Percentiles rank a stretch among this genome's conserved stretches.
These are phyloP conservation scores for Lasioglossum baleicum DNA, from an alignment of 1,140 invertebrate genomes.

Conservation along the genomic window DNA sequence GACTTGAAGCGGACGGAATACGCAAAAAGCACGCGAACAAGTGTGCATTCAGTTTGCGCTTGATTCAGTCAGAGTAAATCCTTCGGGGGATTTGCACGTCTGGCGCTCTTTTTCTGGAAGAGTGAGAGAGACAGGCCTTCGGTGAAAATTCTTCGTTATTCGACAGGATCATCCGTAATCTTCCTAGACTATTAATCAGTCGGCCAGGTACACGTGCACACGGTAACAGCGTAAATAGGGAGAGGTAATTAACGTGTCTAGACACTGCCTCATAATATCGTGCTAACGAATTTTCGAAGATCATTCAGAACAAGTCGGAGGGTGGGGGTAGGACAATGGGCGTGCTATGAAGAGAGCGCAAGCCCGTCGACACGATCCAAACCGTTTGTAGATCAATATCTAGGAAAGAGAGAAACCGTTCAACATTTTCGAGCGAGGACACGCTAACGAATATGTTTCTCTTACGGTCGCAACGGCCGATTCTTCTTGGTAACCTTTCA, in stretches of 20 bases:
- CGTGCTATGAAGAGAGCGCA: conserved; percentile 7
- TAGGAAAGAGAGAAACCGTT: not conserved
- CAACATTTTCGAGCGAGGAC: conserved; percentile 1
- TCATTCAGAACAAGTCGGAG: not conserved
- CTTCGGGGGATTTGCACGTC: not conserved
- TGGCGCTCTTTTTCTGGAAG: not conserved
- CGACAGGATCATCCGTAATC: not conserved
- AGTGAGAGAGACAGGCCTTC: too few relatives aligned
- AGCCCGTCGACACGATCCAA: conserved; percentile 12
- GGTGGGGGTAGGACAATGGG: conserved; percentile 5
- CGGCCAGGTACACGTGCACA: not conserved
- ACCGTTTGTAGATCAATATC: conserved; percentile 19
- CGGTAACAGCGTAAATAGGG: conserved; percentile 8
- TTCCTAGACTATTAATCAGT: conserved; percentile 13
- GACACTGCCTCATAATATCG: conserved; percentile 26
- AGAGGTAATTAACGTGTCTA: conserved; percentile 38
- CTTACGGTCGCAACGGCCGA: not conserved
- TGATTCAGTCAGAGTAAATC: not conserved
- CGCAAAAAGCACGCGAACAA: too few relatives aligned
- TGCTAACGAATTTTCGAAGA: conserved; percentile 40
- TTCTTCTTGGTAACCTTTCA: conserved; percentile 21
- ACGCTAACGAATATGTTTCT: conserved; percentile 24
- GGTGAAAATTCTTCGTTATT: not conserved
- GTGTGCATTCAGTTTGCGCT: too few relatives aligned
- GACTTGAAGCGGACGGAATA: too few relatives aligned